Percentiles rank a stretch among this genome's conserved stretches.
Conservation (phyloP, 2,113 vertebrate species). For the Hassar affinis region DNA sequence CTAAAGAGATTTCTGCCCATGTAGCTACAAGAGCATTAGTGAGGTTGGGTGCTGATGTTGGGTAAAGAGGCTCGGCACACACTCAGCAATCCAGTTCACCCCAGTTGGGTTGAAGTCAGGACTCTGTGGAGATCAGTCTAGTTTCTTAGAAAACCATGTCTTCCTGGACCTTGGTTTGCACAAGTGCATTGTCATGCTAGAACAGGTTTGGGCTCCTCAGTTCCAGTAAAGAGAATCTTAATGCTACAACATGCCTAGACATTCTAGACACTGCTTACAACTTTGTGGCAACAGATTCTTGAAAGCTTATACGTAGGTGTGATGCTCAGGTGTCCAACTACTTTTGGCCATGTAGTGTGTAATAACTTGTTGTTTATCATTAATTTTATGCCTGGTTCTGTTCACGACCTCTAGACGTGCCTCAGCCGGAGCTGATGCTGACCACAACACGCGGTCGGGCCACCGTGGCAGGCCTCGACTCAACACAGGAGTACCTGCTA, state of each 20-base stretch:
- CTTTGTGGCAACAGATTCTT: not conserved
- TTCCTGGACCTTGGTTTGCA: not conserved
- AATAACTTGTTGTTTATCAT: not conserved
- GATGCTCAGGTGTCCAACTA: not conserved
- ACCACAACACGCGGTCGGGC: slow-evolving; percentile 86
- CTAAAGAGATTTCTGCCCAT: not conserved
- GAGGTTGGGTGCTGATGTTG: not conserved
- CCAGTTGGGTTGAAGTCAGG: not conserved
- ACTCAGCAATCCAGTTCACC: not conserved
- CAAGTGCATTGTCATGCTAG: not conserved
- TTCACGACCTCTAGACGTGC: slow-evolving; percentile 71
- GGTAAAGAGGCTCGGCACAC: no score
- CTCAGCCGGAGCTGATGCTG: slow-evolving; percentile 89
- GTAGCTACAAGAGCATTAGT: not conserved
- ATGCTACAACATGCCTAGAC: not conserved
- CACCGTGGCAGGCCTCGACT: slow-evolving; percentile 85
- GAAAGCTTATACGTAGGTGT: not conserved
- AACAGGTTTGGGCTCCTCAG: not conserved
- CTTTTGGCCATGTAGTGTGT: not conserved
- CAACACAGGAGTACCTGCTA: slow-evolving; percentile 81
- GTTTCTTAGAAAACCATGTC: not conserved
- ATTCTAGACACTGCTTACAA: not conserved
- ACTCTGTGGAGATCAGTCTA: not conserved
- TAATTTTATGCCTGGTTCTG: not conserved
- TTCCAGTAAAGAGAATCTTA: not conserved